These are phyloP conservation scores for Balearica regulorum DNA, from an alignment of 2,797 vertebrate genomes.

Conservation along the genomic window DNA sequence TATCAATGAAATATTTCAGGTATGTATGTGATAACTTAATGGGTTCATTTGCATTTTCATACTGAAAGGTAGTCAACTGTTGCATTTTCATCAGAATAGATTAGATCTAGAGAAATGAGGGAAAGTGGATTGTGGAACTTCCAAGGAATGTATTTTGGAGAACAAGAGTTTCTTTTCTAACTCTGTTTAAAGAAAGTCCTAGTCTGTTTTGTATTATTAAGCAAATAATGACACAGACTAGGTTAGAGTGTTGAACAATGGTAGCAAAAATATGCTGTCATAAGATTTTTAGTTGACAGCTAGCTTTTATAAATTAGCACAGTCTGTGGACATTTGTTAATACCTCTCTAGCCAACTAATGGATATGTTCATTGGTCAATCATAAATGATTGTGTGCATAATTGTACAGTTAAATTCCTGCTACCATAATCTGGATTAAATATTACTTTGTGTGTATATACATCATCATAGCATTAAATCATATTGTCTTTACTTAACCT, in stretches of 20 bases:
- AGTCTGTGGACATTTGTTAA: not conserved
- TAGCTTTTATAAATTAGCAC: not conserved
- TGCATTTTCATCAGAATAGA: not conserved
- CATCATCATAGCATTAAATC: not conserved
- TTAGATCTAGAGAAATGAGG: not conserved
- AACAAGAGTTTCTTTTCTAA: not conserved
- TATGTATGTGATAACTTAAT: constrained; percentile 6
- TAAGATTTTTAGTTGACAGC: not conserved
- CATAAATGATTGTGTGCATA: not conserved
- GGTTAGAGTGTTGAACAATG: not conserved
- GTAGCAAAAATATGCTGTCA: not conserved
- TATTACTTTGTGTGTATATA: not conserved
- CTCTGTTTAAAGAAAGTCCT: not conserved
- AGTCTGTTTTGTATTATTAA: not conserved
- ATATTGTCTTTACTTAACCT: not conserved
- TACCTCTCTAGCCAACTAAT: not conserved
- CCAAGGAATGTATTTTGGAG: not conserved
- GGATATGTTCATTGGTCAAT: not conserved
- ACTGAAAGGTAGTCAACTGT: not conserved
- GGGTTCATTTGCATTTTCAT: no score
- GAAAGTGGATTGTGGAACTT: not conserved
- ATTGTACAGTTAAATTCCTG: not conserved
- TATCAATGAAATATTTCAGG: constrained; percentile 95
- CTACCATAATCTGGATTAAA: not conserved
- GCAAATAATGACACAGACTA: not conserved